Evolutionary conservation across 2,113 vertebrate species (phyloP).

Genomic region (Picathartes gymnocephalus): DNA sequence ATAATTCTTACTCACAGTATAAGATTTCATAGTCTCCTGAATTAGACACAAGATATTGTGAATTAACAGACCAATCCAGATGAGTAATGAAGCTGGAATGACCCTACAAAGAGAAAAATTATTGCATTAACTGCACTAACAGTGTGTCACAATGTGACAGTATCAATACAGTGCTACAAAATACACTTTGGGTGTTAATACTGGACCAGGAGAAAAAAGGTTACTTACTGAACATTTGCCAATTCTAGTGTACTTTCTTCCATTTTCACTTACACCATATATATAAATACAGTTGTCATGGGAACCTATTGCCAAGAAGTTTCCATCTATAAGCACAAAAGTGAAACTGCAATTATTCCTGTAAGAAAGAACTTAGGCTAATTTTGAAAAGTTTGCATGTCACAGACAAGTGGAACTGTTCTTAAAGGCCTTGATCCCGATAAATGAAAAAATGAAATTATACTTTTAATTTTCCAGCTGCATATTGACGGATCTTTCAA

Average conservation of each 20-base stretch:
- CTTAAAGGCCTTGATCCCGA: neutral
- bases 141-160: neutral
- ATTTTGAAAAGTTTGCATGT: neutral
- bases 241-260: slow-evolving; percentile 90
- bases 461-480: neutral
- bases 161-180: neutral
- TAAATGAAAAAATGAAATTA: neutral
- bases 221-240: slow-evolving; percentile 94
- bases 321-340: slow-evolving; percentile 81
- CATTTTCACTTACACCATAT: slow-evolving; percentile 88
- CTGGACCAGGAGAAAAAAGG: neutral
- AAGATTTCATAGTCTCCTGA: slow-evolving; percentile 98
- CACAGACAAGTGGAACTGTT: neutral
- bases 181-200: neutral
- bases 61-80: slow-evolving; percentile 95
- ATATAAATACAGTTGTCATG: slow-evolving; percentile 99
- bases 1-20: slow-evolving; percentile 86
- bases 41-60: slow-evolving; percentile 95
- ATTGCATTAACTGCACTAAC: neutral
- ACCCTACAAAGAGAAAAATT: slow-evolving; percentile 74
- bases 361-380: neutral
- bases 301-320: slow-evolving; percentile 94
- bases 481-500: neutral
- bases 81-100: slow-evolving; percentile 99
- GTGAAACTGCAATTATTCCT: neutral